phyloP scores from a whole-genome alignment of 2,113 vertebrate species.

The Lagenorhynchus albirostris region DNA sequence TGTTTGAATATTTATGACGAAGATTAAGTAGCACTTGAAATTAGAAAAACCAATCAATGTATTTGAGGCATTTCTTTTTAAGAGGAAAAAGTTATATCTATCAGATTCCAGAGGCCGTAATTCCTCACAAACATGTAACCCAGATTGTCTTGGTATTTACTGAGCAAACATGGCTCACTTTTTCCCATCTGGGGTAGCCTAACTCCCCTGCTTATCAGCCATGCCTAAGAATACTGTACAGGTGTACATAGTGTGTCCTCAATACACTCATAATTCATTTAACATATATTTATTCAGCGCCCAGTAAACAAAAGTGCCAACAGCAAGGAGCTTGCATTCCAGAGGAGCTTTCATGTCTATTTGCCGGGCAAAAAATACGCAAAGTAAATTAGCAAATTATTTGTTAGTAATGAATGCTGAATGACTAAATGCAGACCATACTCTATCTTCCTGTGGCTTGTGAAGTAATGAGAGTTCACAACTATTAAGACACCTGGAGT shows the following conservation, averaged over 20 bases:
- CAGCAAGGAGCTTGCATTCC: neutral
- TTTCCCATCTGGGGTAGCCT: neutral
- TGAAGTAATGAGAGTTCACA: neutral
- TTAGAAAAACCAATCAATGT: neutral
- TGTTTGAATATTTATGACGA: neutral
- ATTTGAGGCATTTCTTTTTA: neutral
- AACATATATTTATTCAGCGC: neutral
- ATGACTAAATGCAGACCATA: neutral
- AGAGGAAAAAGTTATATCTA: neutral
- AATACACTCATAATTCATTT: neutral
- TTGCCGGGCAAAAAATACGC: neutral
- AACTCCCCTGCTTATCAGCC: neutral
- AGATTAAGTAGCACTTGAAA: neutral
- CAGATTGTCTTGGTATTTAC: neutral
- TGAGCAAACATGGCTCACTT: neutral
- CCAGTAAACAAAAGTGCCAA: neutral
- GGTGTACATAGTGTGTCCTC: neutral
- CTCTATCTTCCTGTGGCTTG: neutral
- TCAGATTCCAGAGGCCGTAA: neutral
- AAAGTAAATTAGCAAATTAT: neutral
- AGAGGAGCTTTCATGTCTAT: neutral
- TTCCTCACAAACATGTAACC: neutral
- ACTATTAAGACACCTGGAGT: neutral
- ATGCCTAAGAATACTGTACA: neutral
- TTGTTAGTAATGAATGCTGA: neutral